These are phyloP conservation scores for Lasiommata megera DNA, from an alignment of 2,888 invertebrate genomes.

Conservation along the genomic window DNA sequence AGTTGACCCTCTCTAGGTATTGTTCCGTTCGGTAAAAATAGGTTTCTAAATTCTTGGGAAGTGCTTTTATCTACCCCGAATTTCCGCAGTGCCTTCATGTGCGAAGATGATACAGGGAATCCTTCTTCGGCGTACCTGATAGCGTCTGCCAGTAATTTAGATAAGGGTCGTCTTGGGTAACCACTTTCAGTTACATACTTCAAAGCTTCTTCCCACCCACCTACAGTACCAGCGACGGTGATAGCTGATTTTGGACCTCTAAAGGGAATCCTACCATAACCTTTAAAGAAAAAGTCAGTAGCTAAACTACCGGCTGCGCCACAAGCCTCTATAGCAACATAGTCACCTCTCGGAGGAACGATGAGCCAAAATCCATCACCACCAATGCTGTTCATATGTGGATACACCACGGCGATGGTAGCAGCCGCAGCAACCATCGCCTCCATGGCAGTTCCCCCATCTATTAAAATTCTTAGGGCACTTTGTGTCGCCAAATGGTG, in stretches of 20 bases:
- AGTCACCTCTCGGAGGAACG: constrained; percentile 60
- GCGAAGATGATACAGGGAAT: constrained; percentile 52
- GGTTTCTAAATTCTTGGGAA: constrained; percentile 43
- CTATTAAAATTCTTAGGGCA: constrained; percentile 57
- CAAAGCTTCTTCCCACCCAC: constrained; percentile 71
- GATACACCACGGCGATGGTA: constrained; percentile 66
- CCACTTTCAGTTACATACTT: constrained; percentile 63
- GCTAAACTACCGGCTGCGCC: constrained; percentile 64
- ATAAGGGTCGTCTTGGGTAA: constrained; percentile 50
- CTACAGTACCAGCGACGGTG: constrained; percentile 68
- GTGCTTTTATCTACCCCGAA: constrained; percentile 18
- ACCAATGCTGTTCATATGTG: constrained; percentile 70
- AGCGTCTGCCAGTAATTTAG: constrained; percentile 58
- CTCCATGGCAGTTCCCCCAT: constrained; percentile 71
- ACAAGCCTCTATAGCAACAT: constrained; percentile 66
- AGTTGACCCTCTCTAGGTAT: constrained; percentile 52
- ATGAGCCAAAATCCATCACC: constrained; percentile 73
- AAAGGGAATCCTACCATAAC: constrained; percentile 49
- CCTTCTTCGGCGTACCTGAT: constrained; percentile 66
- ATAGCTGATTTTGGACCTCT: constrained; percentile 59
- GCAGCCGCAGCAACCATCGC: constrained; percentile 70
- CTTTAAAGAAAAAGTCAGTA: constrained; percentile 50
- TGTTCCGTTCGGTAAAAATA: constrained; percentile 50
- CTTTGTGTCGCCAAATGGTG: constrained; percentile 69
- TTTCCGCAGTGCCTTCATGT: constrained; percentile 32